Percentiles rank a stretch among this genome's conserved stretches.
phyloP scores from a whole-genome alignment of 2,888 invertebrate species.

The Phorcus lineatus region DNA sequence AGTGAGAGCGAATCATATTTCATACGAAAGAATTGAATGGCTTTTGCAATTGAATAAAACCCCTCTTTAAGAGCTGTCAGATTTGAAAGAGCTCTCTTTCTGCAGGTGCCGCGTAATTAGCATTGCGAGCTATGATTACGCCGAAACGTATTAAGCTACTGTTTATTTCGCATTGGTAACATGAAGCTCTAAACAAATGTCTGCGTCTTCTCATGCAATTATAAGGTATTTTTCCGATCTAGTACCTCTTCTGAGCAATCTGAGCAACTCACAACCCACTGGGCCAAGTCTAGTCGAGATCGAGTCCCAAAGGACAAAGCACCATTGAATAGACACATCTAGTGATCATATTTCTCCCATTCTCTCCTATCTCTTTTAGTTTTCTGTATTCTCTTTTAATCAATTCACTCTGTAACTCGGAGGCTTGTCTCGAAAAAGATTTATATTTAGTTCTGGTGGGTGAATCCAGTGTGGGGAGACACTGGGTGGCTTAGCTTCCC shows the following conservation, averaged over 20 bases:
- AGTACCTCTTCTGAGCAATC: not conserved
- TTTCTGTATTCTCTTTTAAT: constrained; percentile 18
- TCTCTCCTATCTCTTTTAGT: not conserved
- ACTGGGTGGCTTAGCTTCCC: not conserved
- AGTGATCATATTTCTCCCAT: constrained; percentile 17
- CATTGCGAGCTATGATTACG: constrained; percentile 1
- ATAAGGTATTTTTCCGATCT: constrained; percentile 15
- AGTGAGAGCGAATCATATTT: not conserved
- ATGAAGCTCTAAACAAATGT: not conserved
- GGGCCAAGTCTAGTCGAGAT: not conserved
- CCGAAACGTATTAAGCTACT: not conserved
- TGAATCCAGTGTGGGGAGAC: not conserved
- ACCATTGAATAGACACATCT: not conserved
- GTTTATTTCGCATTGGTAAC: constrained; percentile 15
- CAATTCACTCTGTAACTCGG: constrained; percentile 11
- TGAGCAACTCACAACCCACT: constrained; percentile 4
- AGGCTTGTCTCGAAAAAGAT: constrained; percentile 2
- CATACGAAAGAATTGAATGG: constrained; percentile 7
- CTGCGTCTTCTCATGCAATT: constrained; percentile 6
- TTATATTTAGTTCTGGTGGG: constrained; percentile 15
- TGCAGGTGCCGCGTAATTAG: constrained; percentile 15
- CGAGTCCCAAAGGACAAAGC: not conserved
- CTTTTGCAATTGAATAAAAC: not conserved
- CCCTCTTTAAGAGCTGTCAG: not conserved
- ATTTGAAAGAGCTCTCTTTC: not conserved